These are phyloP conservation scores for Habroteleia sp. DNA, from an alignment of 2,888 invertebrate species.

Conservation along the genomic window DNA sequence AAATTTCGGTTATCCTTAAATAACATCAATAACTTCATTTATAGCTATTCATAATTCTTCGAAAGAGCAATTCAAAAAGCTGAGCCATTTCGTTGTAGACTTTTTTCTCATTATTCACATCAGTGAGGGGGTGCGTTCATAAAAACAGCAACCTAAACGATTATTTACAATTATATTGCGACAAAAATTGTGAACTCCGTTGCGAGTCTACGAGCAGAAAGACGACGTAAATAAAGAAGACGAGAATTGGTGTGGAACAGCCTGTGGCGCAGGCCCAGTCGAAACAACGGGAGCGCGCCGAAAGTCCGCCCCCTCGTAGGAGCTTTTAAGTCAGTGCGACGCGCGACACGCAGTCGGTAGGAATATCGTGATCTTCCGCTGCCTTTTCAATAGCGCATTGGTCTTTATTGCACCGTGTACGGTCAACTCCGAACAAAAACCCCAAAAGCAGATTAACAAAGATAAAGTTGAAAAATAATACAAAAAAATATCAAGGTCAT, in stretches of 20 bases:
- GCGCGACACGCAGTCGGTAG: constrained; percentile 63
- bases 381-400: constrained; percentile 38
- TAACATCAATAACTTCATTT: constrained; percentile 1
- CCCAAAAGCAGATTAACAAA: not conserved
- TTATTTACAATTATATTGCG: constrained; percentile 23
- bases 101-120: too few relatives aligned
- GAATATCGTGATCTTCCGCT: constrained; percentile 53
- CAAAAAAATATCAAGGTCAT: not conserved
- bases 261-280: constrained; percentile 52
- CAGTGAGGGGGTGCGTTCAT: not conserved
- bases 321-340: constrained; percentile 58
- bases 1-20: constrained; percentile 2
- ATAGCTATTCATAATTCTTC: not conserved
- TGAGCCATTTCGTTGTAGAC: not conserved
- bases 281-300: constrained; percentile 59
- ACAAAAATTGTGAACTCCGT: constrained; percentile 14
- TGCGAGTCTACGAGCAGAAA: constrained; percentile 22
- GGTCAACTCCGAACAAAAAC: not conserved
- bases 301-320: constrained; percentile 58
- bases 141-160: constrained; percentile 21
- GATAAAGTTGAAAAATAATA: not conserved
- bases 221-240: constrained; percentile 33
- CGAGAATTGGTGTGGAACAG: constrained; percentile 23
- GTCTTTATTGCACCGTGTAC: constrained; percentile 27
- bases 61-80: not conserved